Evolutionary conservation across 2,888 invertebrate species (phyloP).

Genomic region (Metellina segmentata): DNA sequence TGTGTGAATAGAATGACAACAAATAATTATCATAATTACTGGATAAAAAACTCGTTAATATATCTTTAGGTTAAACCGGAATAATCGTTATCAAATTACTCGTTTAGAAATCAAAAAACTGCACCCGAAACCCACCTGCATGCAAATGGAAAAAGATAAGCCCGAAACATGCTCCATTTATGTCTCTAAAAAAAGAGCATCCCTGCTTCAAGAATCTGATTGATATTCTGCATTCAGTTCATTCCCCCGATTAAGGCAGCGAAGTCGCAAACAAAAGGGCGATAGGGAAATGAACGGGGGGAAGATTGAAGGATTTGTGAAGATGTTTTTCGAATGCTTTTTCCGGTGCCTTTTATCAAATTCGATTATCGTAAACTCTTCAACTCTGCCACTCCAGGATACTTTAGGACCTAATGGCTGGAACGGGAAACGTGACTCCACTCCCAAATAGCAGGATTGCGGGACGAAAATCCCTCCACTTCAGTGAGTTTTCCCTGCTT

Average conservation of each 20-base stretch:
- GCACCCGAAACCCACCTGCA: too few species aligned
- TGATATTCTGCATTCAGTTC: slow-evolving; percentile 16
- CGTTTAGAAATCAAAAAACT: too few species aligned
- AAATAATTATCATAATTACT: too few species aligned
- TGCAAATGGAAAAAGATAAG: too few species aligned
- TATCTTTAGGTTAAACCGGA: too few species aligned
- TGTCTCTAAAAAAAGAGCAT: too few species aligned
- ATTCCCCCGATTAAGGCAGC: slow-evolving; percentile 13
- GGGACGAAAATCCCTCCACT: neutral
- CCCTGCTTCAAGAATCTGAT: neutral
- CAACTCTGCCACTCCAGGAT: slow-evolving; percentile 34
- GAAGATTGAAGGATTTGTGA: slow-evolving; percentile 6
- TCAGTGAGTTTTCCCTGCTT: neutral
- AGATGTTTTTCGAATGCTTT: slow-evolving; percentile 25
- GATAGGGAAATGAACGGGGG: neutral
- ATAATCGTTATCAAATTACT: too few species aligned
- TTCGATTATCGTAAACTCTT: slow-evolving; percentile 61
- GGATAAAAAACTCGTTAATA: too few species aligned
- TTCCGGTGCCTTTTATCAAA: slow-evolving; percentile 50
- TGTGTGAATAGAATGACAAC: too few species aligned
- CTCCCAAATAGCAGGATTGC: neutral
- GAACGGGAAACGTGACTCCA: slow-evolving; percentile 46
- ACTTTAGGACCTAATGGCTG: slow-evolving; percentile 49
- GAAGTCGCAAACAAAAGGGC: neutral
- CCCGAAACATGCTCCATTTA: too few species aligned